These are phyloP conservation scores for Choristoneura fumiferana DNA, from an alignment of 1,140 invertebrate genomes.

Conservation along the genomic window DNA sequence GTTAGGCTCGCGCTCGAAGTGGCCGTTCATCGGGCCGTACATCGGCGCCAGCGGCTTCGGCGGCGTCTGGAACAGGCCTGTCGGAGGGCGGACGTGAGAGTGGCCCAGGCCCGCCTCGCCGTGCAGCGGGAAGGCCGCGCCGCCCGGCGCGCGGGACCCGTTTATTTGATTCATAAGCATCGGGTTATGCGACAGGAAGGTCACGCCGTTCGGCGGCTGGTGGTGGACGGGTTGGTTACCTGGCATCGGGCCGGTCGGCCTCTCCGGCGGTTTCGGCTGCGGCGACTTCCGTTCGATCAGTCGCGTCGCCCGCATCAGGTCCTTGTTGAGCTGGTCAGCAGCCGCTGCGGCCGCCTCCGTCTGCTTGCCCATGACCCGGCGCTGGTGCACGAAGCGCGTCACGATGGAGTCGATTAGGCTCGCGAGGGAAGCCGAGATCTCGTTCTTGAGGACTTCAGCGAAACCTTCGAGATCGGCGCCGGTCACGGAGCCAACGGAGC, in stretches of 20 bases:
- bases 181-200: constrained; percentile 63
- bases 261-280: constrained; percentile 87
- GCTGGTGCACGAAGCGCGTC: constrained; percentile 89
- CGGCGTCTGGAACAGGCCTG: constrained; percentile 89
- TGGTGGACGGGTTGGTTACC: constrained; percentile 80
- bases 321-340: constrained; percentile 90
- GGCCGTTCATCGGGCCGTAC: constrained; percentile 83
- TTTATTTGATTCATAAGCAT: constrained; percentile 74
- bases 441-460: constrained; percentile 92
- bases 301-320: constrained; percentile 87
- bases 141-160: constrained; percentile 76
- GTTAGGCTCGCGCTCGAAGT: constrained; percentile 83
- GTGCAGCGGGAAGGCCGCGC: constrained; percentile 75
- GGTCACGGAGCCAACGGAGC: constrained; percentile 81
- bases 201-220: constrained; percentile 64
- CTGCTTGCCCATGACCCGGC: constrained; percentile 86
- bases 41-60: constrained; percentile 84
- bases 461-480: constrained; percentile 90
- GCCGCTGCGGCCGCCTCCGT: constrained; percentile 85
- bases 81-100: constrained; percentile 84
- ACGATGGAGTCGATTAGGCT: constrained; percentile 94
- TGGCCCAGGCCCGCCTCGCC: constrained; percentile 80
- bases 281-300: constrained; percentile 91
- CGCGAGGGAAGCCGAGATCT: constrained; percentile 90
- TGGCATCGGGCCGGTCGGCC: constrained; percentile 80